Conservation (phyloP, 1,140 invertebrate genomes). For the Dreissena polymorpha region DNA sequence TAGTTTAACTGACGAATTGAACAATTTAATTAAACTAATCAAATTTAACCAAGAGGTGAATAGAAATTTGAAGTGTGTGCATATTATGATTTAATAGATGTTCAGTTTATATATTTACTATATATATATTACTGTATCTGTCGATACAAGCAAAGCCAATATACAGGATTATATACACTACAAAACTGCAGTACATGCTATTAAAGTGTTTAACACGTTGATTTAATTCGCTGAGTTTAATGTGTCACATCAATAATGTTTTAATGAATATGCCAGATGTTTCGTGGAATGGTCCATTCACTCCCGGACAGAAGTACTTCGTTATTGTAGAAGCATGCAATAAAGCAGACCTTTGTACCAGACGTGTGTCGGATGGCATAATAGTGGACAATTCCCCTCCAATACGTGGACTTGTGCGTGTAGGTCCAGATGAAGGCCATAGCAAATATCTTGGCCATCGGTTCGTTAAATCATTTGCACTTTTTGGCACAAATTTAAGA, state of each 20-base stretch:
- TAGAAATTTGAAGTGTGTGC: no score
- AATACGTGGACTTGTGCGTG: constrained; percentile 42
- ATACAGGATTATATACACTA: no score
- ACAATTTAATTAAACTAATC: no score
- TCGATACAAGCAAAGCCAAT: no score
- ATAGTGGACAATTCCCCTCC: constrained; percentile 55
- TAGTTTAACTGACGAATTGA: no score
- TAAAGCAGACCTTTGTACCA: constrained; percentile 48
- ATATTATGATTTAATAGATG: no score
- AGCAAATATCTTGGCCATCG: constrained; percentile 35
- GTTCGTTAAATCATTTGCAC: constrained; percentile 33
- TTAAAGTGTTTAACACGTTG: neutral
- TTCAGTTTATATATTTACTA: no score
- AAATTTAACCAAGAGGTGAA: no score
- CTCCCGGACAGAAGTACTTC: constrained; percentile 48
- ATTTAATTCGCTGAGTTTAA: neutral
- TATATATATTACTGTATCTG: no score
- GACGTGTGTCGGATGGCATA: constrained; percentile 48
- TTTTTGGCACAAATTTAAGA: neutral
- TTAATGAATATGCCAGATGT: neutral
- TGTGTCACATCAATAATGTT: neutral
- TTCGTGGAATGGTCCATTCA: constrained; percentile 35
- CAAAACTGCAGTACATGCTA: neutral
- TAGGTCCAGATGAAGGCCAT: constrained; percentile 38
- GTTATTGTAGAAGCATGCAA: constrained; percentile 60